Percentiles rank a stretch among this genome's conserved stretches.
These are phyloP conservation scores for Trachops cirrhosus DNA, from an alignment of 2,797 vertebrate species.

Conservation along the genomic window DNA sequence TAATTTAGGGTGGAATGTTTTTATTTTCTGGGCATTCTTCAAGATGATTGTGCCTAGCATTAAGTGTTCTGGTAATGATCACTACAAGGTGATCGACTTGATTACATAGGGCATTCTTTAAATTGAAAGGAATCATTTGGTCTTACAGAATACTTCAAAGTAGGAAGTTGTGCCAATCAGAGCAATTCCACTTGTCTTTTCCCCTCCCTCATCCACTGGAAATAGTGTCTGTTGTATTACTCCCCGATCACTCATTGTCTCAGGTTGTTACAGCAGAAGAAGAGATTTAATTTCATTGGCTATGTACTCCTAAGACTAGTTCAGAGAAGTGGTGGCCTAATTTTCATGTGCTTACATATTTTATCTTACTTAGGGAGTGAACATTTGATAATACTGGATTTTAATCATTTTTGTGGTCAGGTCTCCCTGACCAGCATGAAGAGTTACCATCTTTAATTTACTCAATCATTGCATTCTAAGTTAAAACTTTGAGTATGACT, in stretches of 20 bases:
- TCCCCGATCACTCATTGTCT: neutral
- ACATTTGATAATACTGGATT: neutral
- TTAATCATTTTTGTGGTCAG: neutral
- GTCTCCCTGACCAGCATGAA: neutral
- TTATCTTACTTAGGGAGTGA: neutral
- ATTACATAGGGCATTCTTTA: neutral
- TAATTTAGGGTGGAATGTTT: neutral
- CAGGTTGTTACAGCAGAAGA: neutral
- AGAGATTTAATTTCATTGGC: neutral
- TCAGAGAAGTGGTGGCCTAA: neutral
- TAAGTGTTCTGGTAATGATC: neutral
- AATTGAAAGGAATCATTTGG: neutral
- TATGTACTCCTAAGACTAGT: neutral
- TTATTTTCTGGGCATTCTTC: neutral
- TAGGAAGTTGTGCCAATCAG: neutral
- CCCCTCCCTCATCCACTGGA: neutral
- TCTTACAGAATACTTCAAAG: neutral
- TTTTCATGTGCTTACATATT: neutral
- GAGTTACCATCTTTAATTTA: neutral
- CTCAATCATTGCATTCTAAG: neutral
- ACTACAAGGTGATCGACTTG: neutral
- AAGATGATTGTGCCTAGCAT: neutral
- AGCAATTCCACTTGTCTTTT: neutral
- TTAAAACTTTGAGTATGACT: neutral
- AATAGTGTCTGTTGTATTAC: neutral